phyloP scores from a whole-genome alignment of 23 tunicate genomes.

The Aplidium turbinatum region DNA sequence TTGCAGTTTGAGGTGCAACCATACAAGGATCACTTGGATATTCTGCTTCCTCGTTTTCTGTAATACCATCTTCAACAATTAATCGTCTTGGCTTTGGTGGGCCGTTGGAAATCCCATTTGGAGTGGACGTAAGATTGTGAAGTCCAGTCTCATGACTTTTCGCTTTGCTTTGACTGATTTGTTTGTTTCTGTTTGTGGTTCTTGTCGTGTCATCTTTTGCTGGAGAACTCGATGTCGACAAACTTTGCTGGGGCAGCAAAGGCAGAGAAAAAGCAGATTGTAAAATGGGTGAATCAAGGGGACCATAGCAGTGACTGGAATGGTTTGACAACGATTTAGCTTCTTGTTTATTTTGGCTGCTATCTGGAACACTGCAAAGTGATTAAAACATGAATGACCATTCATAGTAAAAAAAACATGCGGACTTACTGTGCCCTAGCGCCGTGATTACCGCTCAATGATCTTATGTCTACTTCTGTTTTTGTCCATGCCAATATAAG shows the following conservation, averaged over 20 bases:
- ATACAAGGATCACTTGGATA: no score
- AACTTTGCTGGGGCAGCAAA: conserved; percentile 14
- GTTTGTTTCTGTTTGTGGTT: no score
- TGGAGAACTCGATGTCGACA: conserved; percentile 39
- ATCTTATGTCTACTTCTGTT: no score
- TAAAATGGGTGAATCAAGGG: conserved; percentile 50
- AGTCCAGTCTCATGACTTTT: conserved; percentile 26
- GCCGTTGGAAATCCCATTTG: conserved; percentile 41
- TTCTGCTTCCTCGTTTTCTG: not conserved
- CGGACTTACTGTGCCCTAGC: no score
- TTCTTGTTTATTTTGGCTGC: not conserved
- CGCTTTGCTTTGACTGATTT: not conserved
- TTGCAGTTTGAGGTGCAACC: no score
- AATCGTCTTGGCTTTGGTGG: conserved; percentile 87
- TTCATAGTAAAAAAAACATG: no score
- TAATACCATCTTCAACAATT: not conserved
- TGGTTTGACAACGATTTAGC: no score
- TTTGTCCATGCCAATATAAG: no score
- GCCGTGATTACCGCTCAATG: no score
- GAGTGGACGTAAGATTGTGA: conserved; percentile 43
- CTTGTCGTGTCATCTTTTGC: conserved; percentile 1
- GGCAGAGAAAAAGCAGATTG: conserved; percentile 77
- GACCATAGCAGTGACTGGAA: conserved; percentile 47
- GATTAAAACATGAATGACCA: no score
- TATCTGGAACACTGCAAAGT: not conserved